Percentiles rank a stretch among this genome's conserved stretches.
Evolutionary conservation across 2,888 invertebrate species (phyloP).

Genomic region (Andrena hattorfiana): DNA sequence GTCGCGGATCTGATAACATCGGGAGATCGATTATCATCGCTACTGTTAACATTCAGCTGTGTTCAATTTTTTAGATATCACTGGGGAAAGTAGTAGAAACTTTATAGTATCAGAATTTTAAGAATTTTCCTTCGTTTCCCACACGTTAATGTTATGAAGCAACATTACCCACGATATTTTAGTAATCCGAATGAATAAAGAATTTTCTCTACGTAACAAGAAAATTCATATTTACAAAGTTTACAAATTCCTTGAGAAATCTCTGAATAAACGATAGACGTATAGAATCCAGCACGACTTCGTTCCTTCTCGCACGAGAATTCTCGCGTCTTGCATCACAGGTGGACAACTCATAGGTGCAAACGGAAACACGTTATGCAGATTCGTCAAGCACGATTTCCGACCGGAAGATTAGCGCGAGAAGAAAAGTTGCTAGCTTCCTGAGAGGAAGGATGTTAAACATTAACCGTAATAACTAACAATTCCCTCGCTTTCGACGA

Average conservation of each 20-base stretch:
- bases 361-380: conserved; percentile 21
- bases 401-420: conserved; percentile 35
- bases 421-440: conserved; percentile 16
- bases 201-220: background rate
- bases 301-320: conserved; percentile 1
- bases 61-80: background rate
- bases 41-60: background rate
- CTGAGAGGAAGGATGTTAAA: conserved; percentile 8
- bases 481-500: conserved; percentile 10
- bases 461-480: conserved; percentile 8
- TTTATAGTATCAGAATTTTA: too few relatives aligned
- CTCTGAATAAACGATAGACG: background rate
- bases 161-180: too few relatives aligned
- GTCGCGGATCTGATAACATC: conserved; percentile 44
- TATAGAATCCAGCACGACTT: conserved; percentile 8
- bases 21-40: conserved; percentile 38
- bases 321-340: background rate
- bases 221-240: background rate
- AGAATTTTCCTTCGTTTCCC: too few relatives aligned
- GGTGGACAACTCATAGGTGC: background rate
- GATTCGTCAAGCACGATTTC: conserved; percentile 38
- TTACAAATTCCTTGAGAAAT: background rate
- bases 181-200: too few relatives aligned
- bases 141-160: too few relatives aligned
- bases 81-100: background rate